Evolutionary conservation across 1,140 invertebrate genomes (phyloP).

Genomic region (Achroia grisella): DNA sequence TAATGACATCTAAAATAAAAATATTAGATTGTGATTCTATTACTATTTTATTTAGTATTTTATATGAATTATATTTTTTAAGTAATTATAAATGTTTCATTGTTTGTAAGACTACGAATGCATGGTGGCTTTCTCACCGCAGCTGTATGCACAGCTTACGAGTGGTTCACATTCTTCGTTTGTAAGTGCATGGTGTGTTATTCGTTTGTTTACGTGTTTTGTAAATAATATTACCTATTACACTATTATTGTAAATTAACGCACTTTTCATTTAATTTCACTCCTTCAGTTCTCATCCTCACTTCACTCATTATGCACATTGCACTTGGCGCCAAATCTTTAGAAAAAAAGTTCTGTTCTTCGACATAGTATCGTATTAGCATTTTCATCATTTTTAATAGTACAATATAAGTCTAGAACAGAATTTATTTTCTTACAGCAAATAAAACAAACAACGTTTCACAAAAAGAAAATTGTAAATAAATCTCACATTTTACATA

Average conservation of each 20-base stretch:
- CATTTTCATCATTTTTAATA: not conserved
- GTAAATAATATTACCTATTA: conserved; percentile 62
- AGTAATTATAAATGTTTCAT: conserved; percentile 8
- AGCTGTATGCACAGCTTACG: conserved; percentile 59
- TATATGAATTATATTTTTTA: conserved; percentile 16
- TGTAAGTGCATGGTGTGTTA: conserved; percentile 71
- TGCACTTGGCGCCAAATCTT: conserved; percentile 14
- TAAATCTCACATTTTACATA: not conserved
- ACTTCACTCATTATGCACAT: conserved; percentile 29
- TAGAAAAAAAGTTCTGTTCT: conserved; percentile 4
- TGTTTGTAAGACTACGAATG: conserved; percentile 35
- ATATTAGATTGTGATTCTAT: not conserved
- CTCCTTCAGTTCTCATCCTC: conserved; percentile 48
- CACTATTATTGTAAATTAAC: conserved; percentile 63
- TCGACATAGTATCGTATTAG: not conserved
- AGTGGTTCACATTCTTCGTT: conserved; percentile 45
- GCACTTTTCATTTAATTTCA: conserved; percentile 68
- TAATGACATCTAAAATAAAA: too few species aligned
- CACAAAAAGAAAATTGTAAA: not conserved
- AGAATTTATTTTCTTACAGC: not conserved
- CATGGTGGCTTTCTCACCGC: conserved; percentile 60
- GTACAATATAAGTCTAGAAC: not conserved
- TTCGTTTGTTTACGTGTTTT: conserved; percentile 52
- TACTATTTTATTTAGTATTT: conserved; percentile 15
- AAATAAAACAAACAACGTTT: not conserved